A percentile compares a stretch with the other conserved stretches of the same genome.
These are phyloP conservation scores for Protodeltote pygarga DNA, from an alignment of 2,888 invertebrate genomes.

Conservation along the genomic window DNA sequence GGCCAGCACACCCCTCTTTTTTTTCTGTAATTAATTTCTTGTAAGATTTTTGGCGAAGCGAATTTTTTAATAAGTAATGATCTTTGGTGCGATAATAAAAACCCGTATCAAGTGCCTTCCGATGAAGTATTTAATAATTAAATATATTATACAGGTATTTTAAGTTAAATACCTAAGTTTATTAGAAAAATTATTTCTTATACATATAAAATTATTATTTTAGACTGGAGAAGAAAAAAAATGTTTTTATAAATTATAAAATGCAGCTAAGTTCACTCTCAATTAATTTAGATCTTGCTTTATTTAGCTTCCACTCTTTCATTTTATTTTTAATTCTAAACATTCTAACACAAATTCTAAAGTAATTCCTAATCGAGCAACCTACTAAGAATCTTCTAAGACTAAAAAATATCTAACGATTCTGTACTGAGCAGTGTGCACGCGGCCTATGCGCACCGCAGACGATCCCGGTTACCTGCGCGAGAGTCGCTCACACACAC, in stretches of 20 bases:
- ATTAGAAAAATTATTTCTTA: not conserved
- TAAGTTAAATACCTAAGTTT: not conserved
- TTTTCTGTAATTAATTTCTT: constrained; percentile 83
- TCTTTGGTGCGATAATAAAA: constrained; percentile 38
- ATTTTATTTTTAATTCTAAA: constrained; percentile 16
- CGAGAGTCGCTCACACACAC: constrained; percentile 57
- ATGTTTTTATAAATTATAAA: not conserved
- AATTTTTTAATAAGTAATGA: constrained; percentile 60
- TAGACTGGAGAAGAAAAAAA: not conserved
- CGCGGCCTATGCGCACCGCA: constrained; percentile 66
- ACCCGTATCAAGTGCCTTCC: constrained; percentile 20
- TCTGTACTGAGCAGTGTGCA: constrained; percentile 64
- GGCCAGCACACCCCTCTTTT: constrained; percentile 83
- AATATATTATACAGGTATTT: constrained; percentile 12
- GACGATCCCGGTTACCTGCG: constrained; percentile 84
- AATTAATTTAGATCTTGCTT: constrained; percentile 34
- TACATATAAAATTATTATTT: not conserved
- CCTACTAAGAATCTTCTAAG: constrained; percentile 77
- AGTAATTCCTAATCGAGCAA: constrained; percentile 20
- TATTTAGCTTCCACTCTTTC: constrained; percentile 15
- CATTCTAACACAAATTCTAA: constrained; percentile 40
- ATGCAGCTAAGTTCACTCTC: not conserved
- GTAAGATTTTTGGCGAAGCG: constrained; percentile 73
- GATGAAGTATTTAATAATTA: constrained; percentile 28
- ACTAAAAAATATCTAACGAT: constrained; percentile 68